Base-by-base conservation (phyloP, 1,140 invertebrate species). In the Dryas iulia region DNA sequence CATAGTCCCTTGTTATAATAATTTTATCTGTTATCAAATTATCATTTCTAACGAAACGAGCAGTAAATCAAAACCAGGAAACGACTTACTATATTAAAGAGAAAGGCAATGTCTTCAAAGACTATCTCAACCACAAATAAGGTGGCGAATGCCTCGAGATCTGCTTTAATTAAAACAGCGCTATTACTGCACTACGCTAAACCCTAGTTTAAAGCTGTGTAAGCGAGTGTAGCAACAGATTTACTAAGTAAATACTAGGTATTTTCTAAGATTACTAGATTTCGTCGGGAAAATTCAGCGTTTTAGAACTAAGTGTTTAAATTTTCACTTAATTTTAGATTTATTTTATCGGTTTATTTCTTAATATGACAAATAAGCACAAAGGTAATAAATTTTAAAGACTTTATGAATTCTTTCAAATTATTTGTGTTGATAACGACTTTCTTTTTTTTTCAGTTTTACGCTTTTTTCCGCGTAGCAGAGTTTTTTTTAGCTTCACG, bases 121-220 rank as follows among this genome's bases (percentile, higher is more conserved):
- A 25, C 47, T 52, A 53, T 61, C 59, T 61, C 25, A 28, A 53
- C 59, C 39, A 53, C 59, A 39, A 61, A 61, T 61, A 61, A 61
- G 35, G 39, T 61, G 59, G 21, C 10, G 59, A 61, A 47, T 28
- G 59, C 24, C 35, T 52, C 5, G 24, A 25, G 59, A 61, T 26
- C 39, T 52, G 59, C 52, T 61, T 61, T 61, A 61, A 61, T 61
- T 61, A 61, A 61, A 61, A 52, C 18, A 25, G 3, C 12, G 25
- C 59, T 61, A 61, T 61, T 61, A 21, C 35, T 61, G 47, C 59
- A 52, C 59, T 21, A 28, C 6, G 25, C 59, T 61, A 21, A 52
- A 30, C 26, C 59, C 39, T 61, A 53, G n/a, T 52, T 61, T 18
- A 61, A 61, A 10, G 59, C 39, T 30, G n/a, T 61, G 39, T 30